Evolutionary conservation across 1,140 invertebrate genomes (phyloP).

Genomic region (Cataglyphis hispanica): DNA sequence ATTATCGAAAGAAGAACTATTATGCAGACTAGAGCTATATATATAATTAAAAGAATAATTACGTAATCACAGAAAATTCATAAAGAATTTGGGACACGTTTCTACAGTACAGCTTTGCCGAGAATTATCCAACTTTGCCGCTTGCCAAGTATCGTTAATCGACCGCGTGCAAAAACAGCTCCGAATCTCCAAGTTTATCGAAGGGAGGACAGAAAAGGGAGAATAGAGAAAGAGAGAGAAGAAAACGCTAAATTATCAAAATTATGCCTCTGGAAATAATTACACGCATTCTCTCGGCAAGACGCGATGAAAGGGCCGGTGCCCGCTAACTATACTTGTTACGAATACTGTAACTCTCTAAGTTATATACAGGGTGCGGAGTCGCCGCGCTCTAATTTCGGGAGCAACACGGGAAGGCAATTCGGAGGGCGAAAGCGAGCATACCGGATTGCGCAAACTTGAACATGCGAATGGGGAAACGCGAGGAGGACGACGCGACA

Average conservation of each 20-base stretch:
- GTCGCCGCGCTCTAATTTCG: neutral
- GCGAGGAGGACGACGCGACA: neutral
- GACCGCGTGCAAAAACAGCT: neutral
- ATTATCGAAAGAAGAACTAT: neutral
- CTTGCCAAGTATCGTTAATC: conserved; percentile 32
- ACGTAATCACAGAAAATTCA: neutral
- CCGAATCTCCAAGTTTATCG: neutral
- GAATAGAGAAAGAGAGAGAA: too few relatives aligned
- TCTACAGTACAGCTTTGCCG: neutral
- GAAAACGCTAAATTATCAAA: conserved; percentile 13
- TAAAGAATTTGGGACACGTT: neutral
- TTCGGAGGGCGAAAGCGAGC: neutral
- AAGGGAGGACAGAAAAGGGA: too few relatives aligned
- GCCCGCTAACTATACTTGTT: neutral
- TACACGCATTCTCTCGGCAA: neutral
- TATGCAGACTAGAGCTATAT: neutral
- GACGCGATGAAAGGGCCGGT: conserved; percentile 1
- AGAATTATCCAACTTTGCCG: neutral
- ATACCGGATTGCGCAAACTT: conserved; percentile 33
- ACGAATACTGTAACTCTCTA: neutral
- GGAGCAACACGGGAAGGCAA: neutral
- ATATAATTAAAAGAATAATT: neutral
- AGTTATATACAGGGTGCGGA: neutral
- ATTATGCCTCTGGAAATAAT: conserved; percentile 11
- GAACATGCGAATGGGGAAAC: neutral